phyloP scores from a whole-genome alignment of 2,113 vertebrate genomes.

The Daphoenositta chrysoptera region DNA sequence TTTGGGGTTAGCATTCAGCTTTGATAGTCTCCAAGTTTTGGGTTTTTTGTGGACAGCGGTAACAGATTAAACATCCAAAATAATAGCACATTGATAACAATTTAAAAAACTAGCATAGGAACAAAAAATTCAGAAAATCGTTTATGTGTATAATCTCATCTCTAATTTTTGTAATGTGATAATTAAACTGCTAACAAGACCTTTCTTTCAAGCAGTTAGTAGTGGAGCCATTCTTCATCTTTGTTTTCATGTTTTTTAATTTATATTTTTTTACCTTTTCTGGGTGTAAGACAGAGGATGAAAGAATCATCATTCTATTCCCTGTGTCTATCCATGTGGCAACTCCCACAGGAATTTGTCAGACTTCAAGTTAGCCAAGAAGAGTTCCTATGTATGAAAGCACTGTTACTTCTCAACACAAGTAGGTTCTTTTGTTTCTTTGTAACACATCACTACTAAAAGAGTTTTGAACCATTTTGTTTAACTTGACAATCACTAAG shows the following conservation, averaged over 20 bases:
- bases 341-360: constrained; percentile 93
- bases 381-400: constrained; percentile 99
- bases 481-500: background rate
- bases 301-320: constrained; percentile 92
- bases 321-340: constrained; percentile 93
- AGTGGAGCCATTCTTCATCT: background rate
- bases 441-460: background rate
- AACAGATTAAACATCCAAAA: background rate
- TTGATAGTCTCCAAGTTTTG: background rate
- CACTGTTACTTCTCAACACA: constrained; percentile 91
- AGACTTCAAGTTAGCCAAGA: constrained; percentile 91
- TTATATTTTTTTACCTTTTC: background rate
- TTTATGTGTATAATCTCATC: background rate
- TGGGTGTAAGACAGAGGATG: constrained; percentile 86
- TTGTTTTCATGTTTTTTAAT: background rate
- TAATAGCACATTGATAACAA: background rate
- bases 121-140: background rate
- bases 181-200: background rate
- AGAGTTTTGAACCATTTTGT: background rate
- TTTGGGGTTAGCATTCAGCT: background rate
- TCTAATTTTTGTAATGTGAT: background rate
- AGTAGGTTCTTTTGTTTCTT: constrained; percentile 74
- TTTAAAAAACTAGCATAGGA: background rate
- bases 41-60: background rate
- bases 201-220: background rate